A percentile compares a stretch with the other conserved stretches of the same genome.
Conservation (phyloP, 2,888 invertebrate genomes). For the Noctuana brunneofusca region DNA sequence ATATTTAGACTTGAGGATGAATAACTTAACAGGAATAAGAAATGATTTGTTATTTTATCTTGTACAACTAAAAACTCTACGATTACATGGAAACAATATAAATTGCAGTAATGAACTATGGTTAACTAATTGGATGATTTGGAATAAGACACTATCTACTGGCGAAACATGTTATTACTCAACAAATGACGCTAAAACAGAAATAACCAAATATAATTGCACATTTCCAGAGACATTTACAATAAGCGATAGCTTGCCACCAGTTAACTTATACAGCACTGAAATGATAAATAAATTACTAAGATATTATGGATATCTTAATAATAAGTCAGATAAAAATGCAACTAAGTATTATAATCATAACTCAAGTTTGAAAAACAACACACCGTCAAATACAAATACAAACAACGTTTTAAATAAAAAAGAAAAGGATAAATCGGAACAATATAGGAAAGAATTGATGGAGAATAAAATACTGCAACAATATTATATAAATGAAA, state of each 20-base stretch:
- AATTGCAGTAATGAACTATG: constrained; percentile 86
- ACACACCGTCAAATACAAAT: constrained; percentile 40
- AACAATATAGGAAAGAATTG: constrained; percentile 39
- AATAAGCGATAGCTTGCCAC: constrained; percentile 76
- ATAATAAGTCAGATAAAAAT: constrained; percentile 71
- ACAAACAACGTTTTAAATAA: constrained; percentile 43
- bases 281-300: constrained; percentile 79
- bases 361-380: constrained; percentile 43
- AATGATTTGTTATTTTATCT: constrained; percentile 87
- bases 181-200: constrained; percentile 68
- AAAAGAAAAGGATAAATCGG: constrained; percentile 28
- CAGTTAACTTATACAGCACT: constrained; percentile 77
- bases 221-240: constrained; percentile 79
- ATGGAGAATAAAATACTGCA: constrained; percentile 52
- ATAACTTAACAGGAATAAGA: constrained; percentile 81
- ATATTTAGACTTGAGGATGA: constrained; percentile 87
- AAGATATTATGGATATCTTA: constrained; percentile 74
- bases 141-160: constrained; percentile 66
- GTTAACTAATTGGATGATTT: constrained; percentile 87
- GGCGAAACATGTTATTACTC: constrained; percentile 76
- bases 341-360: constrained; percentile 50
- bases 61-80: constrained; percentile 85
- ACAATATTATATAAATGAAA: constrained; percentile 60
- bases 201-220: constrained; percentile 75
- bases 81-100: constrained; percentile 87